A percentile compares a stretch with the other conserved stretches of the same genome.
phyloP scores from a whole-genome alignment of 2,888 invertebrate species.

The Chrysolina haemoptera region DNA sequence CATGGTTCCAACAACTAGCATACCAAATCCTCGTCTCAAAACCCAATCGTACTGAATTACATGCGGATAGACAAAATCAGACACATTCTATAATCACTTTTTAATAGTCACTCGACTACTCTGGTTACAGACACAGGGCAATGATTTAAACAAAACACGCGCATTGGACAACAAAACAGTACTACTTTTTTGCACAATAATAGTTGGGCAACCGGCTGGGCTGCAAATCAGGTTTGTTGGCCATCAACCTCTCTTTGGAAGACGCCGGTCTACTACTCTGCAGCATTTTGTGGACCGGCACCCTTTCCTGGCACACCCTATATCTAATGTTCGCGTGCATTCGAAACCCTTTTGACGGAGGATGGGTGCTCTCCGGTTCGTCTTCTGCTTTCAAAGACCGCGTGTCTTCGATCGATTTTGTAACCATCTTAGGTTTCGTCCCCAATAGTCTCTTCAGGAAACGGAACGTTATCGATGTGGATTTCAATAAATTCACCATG shows the following conservation, averaged over 20 bases:
- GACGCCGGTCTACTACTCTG: conserved; percentile 20
- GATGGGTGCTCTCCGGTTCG: background rate
- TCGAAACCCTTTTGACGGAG: background rate
- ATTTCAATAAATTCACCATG: conserved; percentile 25
- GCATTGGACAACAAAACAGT: background rate
- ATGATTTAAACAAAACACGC: background rate
- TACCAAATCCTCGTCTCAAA: no score
- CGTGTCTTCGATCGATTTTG: background rate
- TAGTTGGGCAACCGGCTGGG: conserved; percentile 32
- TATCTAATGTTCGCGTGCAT: conserved; percentile 23
- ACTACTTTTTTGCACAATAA: conserved; percentile 17
- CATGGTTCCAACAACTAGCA: no score
- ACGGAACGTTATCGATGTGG: background rate
- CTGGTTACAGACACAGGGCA: background rate
- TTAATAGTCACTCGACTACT: background rate
- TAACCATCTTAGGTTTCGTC: conserved; percentile 7
- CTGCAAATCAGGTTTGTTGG: conserved; percentile 29
- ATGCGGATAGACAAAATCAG: background rate
- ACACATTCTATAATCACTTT: background rate
- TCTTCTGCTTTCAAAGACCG: background rate
- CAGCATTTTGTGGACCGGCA: conserved; percentile 35
- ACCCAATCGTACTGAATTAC: no score
- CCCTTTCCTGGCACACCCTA: conserved; percentile 38
- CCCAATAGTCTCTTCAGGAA: background rate
- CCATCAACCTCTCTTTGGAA: conserved; percentile 24